Conservation (phyloP, 2,797 vertebrate genomes). For the Melanogrammus aeglefinus region DNA sequence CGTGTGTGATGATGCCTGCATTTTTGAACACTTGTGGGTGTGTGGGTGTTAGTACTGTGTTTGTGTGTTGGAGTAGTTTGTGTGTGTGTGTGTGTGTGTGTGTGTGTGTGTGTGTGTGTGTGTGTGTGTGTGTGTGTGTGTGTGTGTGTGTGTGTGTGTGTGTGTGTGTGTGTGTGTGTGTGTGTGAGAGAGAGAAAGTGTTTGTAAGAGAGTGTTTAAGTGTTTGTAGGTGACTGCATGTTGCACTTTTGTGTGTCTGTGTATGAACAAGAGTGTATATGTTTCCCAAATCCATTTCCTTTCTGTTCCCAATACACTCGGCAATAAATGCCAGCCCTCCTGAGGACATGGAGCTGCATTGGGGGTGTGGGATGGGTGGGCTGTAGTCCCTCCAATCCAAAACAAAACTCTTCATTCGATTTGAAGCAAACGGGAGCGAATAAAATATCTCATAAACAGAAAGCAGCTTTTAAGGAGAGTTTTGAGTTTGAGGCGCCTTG, state of each 20-base stretch:
- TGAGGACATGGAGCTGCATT: conserved; percentile 19
- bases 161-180: not conserved
- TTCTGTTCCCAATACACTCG: conserved; percentile 19
- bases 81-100: not conserved
- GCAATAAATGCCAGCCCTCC: conserved; percentile 24
- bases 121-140: not conserved
- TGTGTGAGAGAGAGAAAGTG: not conserved
- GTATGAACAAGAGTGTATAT: conserved; percentile 3
- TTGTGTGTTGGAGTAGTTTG: not conserved
- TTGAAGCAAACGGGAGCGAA: conserved; percentile 19
- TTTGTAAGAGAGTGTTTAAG: no score
- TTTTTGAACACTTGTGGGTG: not conserved
- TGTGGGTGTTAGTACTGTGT: not conserved
- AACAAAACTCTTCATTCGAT: conserved; percentile 34
- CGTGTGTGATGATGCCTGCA: conserved; percentile 2
- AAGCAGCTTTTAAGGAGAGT: conserved; percentile 24
- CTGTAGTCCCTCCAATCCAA: conserved; percentile 41
- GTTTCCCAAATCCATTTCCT: conserved; percentile 23
- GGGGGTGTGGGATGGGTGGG: conserved; percentile 18
- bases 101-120: no score
- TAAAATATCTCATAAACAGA: conserved; percentile 51
- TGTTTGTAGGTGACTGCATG: no score
- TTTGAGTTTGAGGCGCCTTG: not conserved
- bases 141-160: not conserved
- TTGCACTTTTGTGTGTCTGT: not conserved